A percentile compares a stretch with the other conserved stretches of the same genome.
These are phyloP conservation scores for Stichodactyla helianthus DNA, from an alignment of 64 coral and sea anemone species.

Conservation along the genomic window DNA sequence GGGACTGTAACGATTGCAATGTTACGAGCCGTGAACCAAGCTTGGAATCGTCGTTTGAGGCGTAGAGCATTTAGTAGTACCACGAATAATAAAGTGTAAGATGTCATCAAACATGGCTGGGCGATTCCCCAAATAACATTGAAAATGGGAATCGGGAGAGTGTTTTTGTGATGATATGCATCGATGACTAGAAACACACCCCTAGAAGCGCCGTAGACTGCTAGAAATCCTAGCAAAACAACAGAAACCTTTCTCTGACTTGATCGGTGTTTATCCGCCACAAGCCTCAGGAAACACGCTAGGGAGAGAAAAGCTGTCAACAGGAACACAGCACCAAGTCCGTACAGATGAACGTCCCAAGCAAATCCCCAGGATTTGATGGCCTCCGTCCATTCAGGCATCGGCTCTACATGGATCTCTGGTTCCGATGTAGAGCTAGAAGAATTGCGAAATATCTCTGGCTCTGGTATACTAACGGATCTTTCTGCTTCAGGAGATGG, in stretches of 20 bases:
- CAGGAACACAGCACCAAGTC: slow-evolving; percentile 35
- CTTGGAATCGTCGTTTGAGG: slow-evolving; percentile 37
- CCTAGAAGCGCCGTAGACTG: slow-evolving; percentile 19
- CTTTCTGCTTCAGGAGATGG: too few relatives aligned
- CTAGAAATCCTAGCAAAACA: slow-evolving; percentile 3
- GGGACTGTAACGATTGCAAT: slow-evolving; percentile 28
- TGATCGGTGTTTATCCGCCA: not conserved
- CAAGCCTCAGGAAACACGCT: not conserved
- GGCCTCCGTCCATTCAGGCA: slow-evolving; percentile 54
- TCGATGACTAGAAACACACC: slow-evolving; percentile 33
- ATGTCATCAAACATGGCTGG: slow-evolving; percentile 45
- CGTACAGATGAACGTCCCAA: slow-evolving; percentile 63
- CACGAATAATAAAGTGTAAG: slow-evolving; percentile 32
- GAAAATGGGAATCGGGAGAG: not conserved
- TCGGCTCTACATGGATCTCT: slow-evolving; percentile 23
- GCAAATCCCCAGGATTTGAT: slow-evolving; percentile 40
- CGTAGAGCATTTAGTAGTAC: slow-evolving; percentile 43
- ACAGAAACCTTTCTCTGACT: slow-evolving; percentile 38
- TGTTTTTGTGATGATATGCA: slow-evolving; percentile 44
- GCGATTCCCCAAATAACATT: slow-evolving; percentile 49
- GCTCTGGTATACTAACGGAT: not conserved
- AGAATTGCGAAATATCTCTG: not conserved
- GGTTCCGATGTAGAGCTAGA: not conserved
- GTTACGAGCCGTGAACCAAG: slow-evolving; percentile 49
- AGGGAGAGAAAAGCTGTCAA: slow-evolving; percentile 22